A percentile compares a stretch with the other conserved stretches of the same genome.
Evolutionary conservation across 2,888 invertebrate species (phyloP).

Genomic region (Cheilosia grossa): DNA sequence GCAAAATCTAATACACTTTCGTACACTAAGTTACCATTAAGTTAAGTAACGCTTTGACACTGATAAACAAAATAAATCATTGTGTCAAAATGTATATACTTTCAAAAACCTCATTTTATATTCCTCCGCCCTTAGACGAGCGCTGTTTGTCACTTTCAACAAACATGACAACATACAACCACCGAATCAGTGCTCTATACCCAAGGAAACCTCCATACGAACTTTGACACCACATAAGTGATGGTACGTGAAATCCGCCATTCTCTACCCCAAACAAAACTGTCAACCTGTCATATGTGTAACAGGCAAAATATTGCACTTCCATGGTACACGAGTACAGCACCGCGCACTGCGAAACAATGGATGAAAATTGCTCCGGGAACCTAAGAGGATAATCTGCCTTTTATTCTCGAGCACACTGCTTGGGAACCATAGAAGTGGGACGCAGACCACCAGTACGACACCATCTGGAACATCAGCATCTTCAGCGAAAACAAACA

Average conservation of each 20-base stretch:
- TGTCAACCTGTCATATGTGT: slow-evolving; percentile 42
- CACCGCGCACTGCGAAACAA: slow-evolving; percentile 13
- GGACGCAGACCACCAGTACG: neutral
- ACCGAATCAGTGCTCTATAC: neutral
- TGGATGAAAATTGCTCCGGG: slow-evolving; percentile 28
- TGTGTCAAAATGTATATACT: neutral
- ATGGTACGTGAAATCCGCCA: slow-evolving; percentile 10
- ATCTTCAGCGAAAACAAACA: slow-evolving; percentile 12
- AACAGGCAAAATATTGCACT: slow-evolving; percentile 25
- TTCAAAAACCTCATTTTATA: neutral
- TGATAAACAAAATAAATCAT: neutral
- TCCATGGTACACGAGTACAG: neutral
- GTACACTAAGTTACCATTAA: neutral
- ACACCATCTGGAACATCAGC: neutral
- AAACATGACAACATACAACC: neutral
- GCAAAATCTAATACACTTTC: neutral
- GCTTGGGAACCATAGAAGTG: neutral
- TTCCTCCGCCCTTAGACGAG: neutral
- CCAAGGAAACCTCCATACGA: neutral
- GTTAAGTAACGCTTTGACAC: neutral
- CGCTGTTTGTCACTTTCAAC: neutral
- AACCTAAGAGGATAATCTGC: slow-evolving; percentile 23
- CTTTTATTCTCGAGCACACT: slow-evolving; percentile 20
- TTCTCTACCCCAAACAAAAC: slow-evolving; percentile 2
- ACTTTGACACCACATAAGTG: slow-evolving; percentile 23